Percentiles rank a stretch among this genome's conserved stretches.
These are phyloP conservation scores for Vireo altiloquus DNA, from an alignment of 2,113 vertebrate genomes.

Conservation along the genomic window DNA sequence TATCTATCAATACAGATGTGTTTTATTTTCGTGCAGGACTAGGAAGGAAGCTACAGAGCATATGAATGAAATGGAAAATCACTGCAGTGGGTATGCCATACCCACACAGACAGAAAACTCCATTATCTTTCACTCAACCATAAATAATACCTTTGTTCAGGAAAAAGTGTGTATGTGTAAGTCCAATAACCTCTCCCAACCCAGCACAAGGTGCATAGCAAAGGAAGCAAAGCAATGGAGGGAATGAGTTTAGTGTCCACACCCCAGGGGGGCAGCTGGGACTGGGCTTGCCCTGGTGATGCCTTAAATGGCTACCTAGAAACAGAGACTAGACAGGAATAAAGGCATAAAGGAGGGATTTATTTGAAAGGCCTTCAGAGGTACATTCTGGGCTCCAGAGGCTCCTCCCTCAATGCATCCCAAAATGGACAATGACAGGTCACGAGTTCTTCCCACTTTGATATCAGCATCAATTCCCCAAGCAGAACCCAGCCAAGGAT, in stretches of 20 bases:
- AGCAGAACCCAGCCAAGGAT: too few species aligned
- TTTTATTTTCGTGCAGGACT: background rate
- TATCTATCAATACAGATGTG: background rate
- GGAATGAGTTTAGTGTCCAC: background rate
- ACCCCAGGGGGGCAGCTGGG: background rate
- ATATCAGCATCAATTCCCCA: too few species aligned
- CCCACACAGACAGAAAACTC: background rate
- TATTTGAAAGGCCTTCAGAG: too few species aligned
- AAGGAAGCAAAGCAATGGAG: background rate
- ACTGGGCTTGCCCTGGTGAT: background rate
- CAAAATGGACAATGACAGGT: too few species aligned
- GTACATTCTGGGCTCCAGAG: too few species aligned
- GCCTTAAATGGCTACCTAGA: too few species aligned
- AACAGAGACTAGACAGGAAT: too few species aligned
- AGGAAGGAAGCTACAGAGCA: background rate
- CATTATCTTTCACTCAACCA: background rate
- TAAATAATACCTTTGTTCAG: background rate
- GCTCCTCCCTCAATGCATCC: too few species aligned
- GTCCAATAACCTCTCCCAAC: background rate
- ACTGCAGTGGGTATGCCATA: background rate
- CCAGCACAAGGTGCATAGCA: background rate
- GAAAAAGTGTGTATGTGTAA: background rate
- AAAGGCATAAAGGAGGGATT: too few species aligned
- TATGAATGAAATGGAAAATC: slow-evolving; percentile 23
- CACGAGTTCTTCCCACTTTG: too few species aligned